Conservation (phyloP, 2,797 vertebrate genomes). For the Octomys mimax region DNA sequence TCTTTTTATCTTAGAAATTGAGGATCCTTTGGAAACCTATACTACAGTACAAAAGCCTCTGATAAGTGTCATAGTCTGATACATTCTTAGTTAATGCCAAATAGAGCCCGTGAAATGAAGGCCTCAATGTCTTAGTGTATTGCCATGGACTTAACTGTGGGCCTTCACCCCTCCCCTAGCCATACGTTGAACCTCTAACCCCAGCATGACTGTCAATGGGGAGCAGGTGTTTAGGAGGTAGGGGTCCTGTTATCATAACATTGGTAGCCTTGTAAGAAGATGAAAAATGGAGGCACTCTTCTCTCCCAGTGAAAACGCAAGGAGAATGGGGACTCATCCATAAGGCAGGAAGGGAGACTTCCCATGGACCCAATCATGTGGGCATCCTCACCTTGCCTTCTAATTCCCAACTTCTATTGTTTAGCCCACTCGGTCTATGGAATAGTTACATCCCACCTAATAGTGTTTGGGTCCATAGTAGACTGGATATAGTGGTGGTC, state of each 20-base stretch:
- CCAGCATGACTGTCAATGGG: background rate
- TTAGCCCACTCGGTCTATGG: background rate
- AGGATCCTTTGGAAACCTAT: background rate
- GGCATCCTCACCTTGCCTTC: background rate
- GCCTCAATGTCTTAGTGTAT: background rate
- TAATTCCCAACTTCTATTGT: background rate
- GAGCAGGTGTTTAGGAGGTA: background rate
- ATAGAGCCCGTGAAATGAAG: background rate
- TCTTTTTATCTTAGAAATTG: background rate
- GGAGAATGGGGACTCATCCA: background rate
- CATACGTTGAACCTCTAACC: background rate
- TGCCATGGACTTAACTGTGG: background rate
- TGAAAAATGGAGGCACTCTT: background rate
- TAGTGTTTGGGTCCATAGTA: background rate
- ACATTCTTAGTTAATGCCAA: background rate
- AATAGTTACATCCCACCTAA: background rate
- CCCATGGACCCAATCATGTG: accelerated
- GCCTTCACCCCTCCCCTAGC: accelerated
- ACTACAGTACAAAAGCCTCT: background rate
- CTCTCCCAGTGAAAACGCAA: background rate
- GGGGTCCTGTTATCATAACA: background rate
- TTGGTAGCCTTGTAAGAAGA: background rate
- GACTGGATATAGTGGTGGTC: background rate
- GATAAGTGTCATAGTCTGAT: background rate
- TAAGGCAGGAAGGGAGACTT: background rate